These are phyloP conservation scores for Drosophila testacea DNA, from an alignment of 2,888 invertebrate genomes.

Conservation along the genomic window DNA sequence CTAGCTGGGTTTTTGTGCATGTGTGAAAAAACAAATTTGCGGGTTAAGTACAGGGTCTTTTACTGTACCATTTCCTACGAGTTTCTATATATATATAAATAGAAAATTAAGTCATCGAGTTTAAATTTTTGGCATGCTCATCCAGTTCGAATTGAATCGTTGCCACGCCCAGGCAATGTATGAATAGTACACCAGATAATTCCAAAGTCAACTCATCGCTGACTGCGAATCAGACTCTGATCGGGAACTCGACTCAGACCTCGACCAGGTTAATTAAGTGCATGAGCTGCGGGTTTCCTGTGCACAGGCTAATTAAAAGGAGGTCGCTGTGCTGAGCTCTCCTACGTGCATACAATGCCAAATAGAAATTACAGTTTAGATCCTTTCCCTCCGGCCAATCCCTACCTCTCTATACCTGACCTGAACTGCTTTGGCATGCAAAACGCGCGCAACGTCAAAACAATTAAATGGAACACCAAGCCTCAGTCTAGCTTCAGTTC, in stretches of 20 bases:
- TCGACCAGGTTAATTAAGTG: conserved; percentile 58
- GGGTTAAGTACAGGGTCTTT: too few species aligned
- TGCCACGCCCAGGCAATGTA: conserved; percentile 27
- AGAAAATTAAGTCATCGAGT: too few species aligned
- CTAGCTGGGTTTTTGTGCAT: too few species aligned
- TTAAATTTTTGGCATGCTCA: too few species aligned
- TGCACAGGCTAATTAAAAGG: conserved; percentile 68
- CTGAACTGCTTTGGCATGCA: conserved; percentile 49
- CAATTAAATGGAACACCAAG: conserved; percentile 64
- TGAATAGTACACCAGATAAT: conserved; percentile 4
- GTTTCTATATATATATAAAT: too few species aligned
- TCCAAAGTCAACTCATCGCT: neutral
- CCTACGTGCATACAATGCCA: conserved; percentile 67
- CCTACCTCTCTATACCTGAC: conserved; percentile 4
- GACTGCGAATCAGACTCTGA: conserved; percentile 1
- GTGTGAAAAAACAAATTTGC: too few species aligned
- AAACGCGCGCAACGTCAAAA: conserved; percentile 70
- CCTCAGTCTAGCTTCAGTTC: conserved; percentile 12
- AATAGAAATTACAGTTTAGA: conserved; percentile 56
- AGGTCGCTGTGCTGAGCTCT: conserved; percentile 50
- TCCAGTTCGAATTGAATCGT: conserved; percentile 39
- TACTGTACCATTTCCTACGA: too few species aligned
- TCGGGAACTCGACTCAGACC: conserved; percentile 4
- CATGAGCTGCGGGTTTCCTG: conserved; percentile 21
- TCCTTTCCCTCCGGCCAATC: neutral